Base-by-base conservation (phyloP, 2,888 invertebrate genomes). In the Microdon myrmicae region DNA sequence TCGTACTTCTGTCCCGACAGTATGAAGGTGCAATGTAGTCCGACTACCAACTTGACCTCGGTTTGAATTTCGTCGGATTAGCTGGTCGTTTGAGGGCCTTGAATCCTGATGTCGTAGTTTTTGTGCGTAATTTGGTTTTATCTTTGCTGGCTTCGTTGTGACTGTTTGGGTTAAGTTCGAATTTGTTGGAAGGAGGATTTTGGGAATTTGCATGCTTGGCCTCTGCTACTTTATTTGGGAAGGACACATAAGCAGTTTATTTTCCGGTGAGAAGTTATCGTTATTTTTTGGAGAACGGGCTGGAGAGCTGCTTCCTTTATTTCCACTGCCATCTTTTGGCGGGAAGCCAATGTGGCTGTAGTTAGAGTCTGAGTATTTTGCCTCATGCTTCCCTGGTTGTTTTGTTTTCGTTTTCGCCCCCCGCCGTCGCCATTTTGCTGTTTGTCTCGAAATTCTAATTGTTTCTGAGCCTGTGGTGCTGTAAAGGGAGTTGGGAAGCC, bases 401-500 rank as follows among this genome's bases (percentile, higher is more conserved):
- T n/a, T n/a, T n/a, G n/a, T n/a, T n/a, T n/a, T n/a, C n/a, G n/a
- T n/a, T n/a, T n/a, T n/a, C n/a, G n/a, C n/a, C n/a, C n/a, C 12
- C 23, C 29, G 3, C 29, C 34, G 19, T 19, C 29, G 2, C 41
- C 44, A 2, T 10, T 17, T 12, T 37, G 13, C 13, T 58, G 41
- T 1, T 23, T n/a, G n/a, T n/a, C n/a, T n/a, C n/a, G n/a, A n/a
- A n/a, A n/a, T n/a, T n/a, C 29, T 8, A 31, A 34, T 26, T 60
- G 37, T 3, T 38, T 44, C 16, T 58, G 51, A 20, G 67, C 54
- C 70, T 44, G 49, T 0, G 58, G 32, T 0, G 45, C 45, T 10
- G 56, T 25, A 19, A 64, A 64, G n/a, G 64, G 64, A 0, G 64
- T 38, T 4, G 64, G 64, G 3, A 58, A 53, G 9, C 58, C 64